Evolutionary conservation across 2,888 invertebrate genomes (phyloP), one percentile per base, ranked within the genome.

Genomic region (Platerodrilus igneus): DNA sequence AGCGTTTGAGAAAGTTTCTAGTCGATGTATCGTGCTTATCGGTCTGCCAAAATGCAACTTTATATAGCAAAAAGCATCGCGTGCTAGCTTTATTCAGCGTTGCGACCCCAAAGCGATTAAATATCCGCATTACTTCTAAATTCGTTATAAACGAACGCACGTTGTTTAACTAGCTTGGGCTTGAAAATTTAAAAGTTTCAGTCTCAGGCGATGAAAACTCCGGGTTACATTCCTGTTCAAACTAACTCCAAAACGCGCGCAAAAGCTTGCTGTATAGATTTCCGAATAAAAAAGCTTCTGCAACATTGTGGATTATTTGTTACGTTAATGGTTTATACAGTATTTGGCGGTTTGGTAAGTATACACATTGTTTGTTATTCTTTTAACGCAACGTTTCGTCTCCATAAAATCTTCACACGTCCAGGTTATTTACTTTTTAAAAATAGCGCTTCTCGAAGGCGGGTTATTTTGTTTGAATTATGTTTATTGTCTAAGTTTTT

Each of bases 271-370:
- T 73, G 74, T 77, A 70, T 71, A 41, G 69, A 72, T 40, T 71
- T 79, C 53, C 74, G 78, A 59, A 73, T 85, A 31, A 79, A 83
- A 62, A 74, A 77, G n/a, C 78, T 81, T n/a, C 60, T 83, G 32
- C 81, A 84, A 39, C 88, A 88, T 56, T 70, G 83, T 35, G 86
- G 86, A 27, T 71, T 89, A 45, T 73, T 88, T 46, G 73, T 86
- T 29, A 80, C 84, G 1, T 72, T 89, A 36, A 85, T 84, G 75
- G 70, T 81, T 40, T 89, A 88, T 59, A 86, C 86, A 0, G 81
- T 79, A 17, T 78, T 81, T 31, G 89, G 89, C 34, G 89, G 88
- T 52, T 68, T 85, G 78, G 88, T 88, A 71, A 77, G 81, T 72
- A 17, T n/a, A n/a, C n/a, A n/a, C n/a, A n/a, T n/a, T n/a, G n/a